Conservation (phyloP, 2,797 vertebrate genomes). For the Dipus sagitta region DNA sequence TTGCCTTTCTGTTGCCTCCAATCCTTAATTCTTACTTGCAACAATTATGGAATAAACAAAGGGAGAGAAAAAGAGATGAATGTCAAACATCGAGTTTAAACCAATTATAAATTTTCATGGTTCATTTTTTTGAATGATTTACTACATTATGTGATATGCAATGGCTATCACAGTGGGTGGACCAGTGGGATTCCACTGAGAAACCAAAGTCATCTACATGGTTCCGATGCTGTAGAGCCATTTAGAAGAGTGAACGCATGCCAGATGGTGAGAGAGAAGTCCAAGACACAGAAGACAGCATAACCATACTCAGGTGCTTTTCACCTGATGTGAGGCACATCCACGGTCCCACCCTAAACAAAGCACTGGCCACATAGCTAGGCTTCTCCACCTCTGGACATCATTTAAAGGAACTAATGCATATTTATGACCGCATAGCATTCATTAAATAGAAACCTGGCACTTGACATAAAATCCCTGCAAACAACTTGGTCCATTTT, state of each 20-base stretch:
- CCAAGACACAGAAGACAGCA: neutral
- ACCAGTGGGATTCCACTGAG: neutral
- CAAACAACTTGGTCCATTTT: neutral
- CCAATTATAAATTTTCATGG: neutral
- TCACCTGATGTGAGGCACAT: neutral
- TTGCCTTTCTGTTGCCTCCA: neutral
- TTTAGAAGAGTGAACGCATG: neutral
- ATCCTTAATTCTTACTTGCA: neutral
- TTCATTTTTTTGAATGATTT: neutral
- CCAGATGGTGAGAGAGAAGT: neutral
- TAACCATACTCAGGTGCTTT: neutral
- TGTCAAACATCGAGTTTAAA: neutral
- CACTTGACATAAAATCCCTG: neutral
- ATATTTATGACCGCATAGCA: conserved; percentile 56
- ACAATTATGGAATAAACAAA: conserved; percentile 14
- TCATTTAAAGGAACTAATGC: conserved; percentile 45
- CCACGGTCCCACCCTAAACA: neutral
- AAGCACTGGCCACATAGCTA: neutral
- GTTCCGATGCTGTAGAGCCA: neutral
- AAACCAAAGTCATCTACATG: neutral
- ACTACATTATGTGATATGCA: neutral
- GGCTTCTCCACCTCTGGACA: conserved; percentile 1
- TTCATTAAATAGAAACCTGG: conserved; percentile 22
- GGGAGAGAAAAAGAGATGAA: neutral
- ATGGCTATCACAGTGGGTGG: neutral